Conservation (phyloP, 2,888 invertebrate species). For the Apantesis nais region DNA sequence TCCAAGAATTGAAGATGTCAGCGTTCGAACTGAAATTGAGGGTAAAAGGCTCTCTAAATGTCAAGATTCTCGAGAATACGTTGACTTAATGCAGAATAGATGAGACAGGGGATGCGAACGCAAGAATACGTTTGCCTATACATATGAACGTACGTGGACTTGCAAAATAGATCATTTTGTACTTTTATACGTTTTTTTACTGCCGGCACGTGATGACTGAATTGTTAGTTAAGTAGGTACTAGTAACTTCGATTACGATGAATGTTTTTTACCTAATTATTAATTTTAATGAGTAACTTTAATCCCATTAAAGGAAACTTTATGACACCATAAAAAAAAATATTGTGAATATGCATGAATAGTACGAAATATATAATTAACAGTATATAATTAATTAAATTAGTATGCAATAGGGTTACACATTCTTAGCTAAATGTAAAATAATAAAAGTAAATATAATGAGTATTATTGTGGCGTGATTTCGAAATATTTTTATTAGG, state of each 20-base stretch:
- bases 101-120: conserved; percentile 19
- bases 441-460: not conserved
- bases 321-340: not conserved
- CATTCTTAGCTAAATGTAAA: not conserved
- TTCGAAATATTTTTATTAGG: not conserved
- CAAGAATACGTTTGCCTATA: conserved; percentile 13
- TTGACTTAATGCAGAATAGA: conserved; percentile 47
- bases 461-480: not conserved
- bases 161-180: conserved; percentile 13
- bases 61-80: conserved; percentile 45
- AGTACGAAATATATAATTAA: not conserved
- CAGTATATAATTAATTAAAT: not conserved
- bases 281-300: not conserved
- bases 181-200: conserved; percentile 9
- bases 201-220: conserved; percentile 8
- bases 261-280: not conserved
- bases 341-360: not conserved
- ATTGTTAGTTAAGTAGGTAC: not conserved
- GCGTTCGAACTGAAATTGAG: conserved; percentile 63
- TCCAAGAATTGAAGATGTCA: conserved; percentile 57
- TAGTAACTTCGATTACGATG: not conserved
- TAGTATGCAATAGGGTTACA: not conserved
- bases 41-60: conserved; percentile 56
- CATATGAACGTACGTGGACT: conserved; percentile 5
- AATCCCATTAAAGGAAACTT: not conserved